A percentile compares a stretch with the other conserved stretches of the same genome.
These are phyloP conservation scores for Idris sp. DNA, from an alignment of 1,140 invertebrate genomes.

Conservation along the genomic window DNA sequence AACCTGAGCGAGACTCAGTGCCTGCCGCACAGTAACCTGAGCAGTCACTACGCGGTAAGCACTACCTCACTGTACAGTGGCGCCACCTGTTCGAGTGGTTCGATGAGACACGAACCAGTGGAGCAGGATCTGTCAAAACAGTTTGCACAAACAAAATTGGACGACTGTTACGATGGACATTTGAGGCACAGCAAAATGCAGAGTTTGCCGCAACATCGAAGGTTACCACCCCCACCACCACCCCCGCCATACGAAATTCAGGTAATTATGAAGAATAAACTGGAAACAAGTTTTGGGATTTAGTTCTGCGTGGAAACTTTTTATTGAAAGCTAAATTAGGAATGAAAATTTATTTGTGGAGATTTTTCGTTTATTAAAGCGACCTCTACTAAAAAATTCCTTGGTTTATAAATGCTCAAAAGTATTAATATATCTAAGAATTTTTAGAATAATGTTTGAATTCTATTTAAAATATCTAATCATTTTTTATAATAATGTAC, in stretches of 20 bases:
- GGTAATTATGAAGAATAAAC: too few species aligned
- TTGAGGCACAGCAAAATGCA: constrained; percentile 66
- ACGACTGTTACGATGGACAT: constrained; percentile 81
- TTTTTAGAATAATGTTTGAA: too few species aligned
- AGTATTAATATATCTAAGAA: too few species aligned
- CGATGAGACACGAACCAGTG: constrained; percentile 78
- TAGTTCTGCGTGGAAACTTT: too few species aligned
- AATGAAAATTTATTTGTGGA: too few species aligned
- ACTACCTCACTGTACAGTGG: constrained; percentile 78
- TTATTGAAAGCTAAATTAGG: too few species aligned
- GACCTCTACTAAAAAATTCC: too few species aligned
- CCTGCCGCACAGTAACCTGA: constrained; percentile 67
- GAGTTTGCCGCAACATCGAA: constrained; percentile 78
- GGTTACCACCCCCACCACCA: constrained; percentile 84
- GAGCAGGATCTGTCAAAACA: constrained; percentile 71
- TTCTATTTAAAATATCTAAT: too few species aligned
- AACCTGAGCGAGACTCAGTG: constrained; percentile 80
- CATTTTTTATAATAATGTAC: too few species aligned
- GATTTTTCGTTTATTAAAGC: too few species aligned
- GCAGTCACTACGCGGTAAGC: constrained; percentile 74
- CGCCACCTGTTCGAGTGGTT: constrained; percentile 75
- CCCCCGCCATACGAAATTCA: constrained; percentile 83
- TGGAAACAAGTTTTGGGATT: too few species aligned
- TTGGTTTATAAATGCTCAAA: too few species aligned
- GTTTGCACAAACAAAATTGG: constrained; percentile 84